Percentiles rank a stretch among this genome's conserved stretches.
Evolutionary conservation across 2,888 invertebrate species (phyloP).

Genomic region (Drosophila quinaria): DNA sequence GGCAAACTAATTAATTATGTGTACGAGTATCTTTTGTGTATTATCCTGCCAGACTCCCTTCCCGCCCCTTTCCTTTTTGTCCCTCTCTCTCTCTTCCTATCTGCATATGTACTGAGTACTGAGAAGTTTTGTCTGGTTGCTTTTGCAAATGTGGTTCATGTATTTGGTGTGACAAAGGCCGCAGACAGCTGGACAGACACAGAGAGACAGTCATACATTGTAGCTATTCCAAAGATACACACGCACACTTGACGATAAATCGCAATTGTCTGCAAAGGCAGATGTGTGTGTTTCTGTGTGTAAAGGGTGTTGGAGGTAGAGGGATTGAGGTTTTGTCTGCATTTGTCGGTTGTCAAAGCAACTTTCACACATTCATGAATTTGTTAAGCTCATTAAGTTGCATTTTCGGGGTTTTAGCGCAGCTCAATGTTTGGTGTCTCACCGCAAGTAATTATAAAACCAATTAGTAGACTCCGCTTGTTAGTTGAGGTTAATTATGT

Average conservation of each 20-base stretch:
- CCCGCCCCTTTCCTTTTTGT: not conserved
- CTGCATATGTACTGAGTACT: constrained; percentile 7
- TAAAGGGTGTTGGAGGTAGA: not conserved
- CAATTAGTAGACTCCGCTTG: constrained; percentile 81
- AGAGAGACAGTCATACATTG: constrained; percentile 44
- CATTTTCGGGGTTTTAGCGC: constrained; percentile 76
- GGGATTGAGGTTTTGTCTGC: constrained; percentile 59
- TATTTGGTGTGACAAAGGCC: constrained; percentile 77
- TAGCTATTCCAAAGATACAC: constrained; percentile 69
- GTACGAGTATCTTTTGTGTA: constrained; percentile 45
- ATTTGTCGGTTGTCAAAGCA: constrained; percentile 81
- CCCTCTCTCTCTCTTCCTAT: not conserved
- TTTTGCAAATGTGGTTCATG: constrained; percentile 23
- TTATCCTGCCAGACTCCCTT: not conserved
- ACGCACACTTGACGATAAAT: constrained; percentile 69
- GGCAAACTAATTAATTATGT: constrained; percentile 79
- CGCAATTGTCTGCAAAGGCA: constrained; percentile 64
- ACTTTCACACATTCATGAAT: constrained; percentile 82
- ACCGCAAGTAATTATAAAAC: constrained; percentile 82
- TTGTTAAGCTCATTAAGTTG: constrained; percentile 82
- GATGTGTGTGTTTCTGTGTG: constrained; percentile 4
- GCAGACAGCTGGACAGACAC: constrained; percentile 48
- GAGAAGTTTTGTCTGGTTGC: constrained; percentile 54
- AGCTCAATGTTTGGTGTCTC: constrained; percentile 78
- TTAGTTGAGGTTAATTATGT: constrained; percentile 82